Percentiles rank a stretch among this genome's conserved stretches.
These are phyloP conservation scores for Gastrophryne carolinensis DNA, from an alignment of 2,797 vertebrate species.

Conservation along the genomic window DNA sequence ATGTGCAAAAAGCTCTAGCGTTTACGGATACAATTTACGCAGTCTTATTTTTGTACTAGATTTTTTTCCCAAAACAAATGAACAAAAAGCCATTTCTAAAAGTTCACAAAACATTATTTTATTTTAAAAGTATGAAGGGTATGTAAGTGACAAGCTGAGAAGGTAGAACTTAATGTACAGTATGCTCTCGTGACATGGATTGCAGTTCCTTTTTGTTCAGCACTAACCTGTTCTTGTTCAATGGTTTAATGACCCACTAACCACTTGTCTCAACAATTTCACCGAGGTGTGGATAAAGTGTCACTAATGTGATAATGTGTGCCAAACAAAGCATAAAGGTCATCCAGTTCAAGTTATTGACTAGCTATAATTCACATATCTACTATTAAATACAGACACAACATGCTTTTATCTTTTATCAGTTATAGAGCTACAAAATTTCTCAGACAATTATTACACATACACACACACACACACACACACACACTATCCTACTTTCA, in stretches of 20 bases:
- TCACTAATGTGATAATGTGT: too few species aligned
- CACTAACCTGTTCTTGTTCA: constrained; percentile 17
- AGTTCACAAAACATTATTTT: background rate
- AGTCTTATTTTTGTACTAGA: too few species aligned
- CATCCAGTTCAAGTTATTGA: background rate
- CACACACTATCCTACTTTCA: too few species aligned
- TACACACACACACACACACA: too few species aligned
- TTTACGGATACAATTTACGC: constrained; percentile 4
- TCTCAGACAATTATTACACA: too few species aligned
- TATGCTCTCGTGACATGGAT: constrained; percentile 1
- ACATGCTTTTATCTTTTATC: too few species aligned
- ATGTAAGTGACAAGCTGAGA: background rate
- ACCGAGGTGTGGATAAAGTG: constrained; percentile 3
- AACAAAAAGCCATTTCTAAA: background rate
- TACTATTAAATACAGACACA: too few species aligned
- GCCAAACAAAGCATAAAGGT: background rate
- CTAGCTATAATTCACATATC: background rate
- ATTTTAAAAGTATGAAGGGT: background rate
- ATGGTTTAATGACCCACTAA: constrained; percentile 25
- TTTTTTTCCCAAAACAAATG: too few species aligned
- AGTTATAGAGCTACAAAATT: too few species aligned
- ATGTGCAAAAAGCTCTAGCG: constrained; percentile 10
- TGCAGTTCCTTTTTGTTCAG: constrained; percentile 20
- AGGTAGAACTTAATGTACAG: too few species aligned
- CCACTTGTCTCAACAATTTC: constrained; percentile 25